These are phyloP conservation scores for Myripristis murdjan DNA, from an alignment of 2,797 vertebrate species.

Conservation along the genomic window DNA sequence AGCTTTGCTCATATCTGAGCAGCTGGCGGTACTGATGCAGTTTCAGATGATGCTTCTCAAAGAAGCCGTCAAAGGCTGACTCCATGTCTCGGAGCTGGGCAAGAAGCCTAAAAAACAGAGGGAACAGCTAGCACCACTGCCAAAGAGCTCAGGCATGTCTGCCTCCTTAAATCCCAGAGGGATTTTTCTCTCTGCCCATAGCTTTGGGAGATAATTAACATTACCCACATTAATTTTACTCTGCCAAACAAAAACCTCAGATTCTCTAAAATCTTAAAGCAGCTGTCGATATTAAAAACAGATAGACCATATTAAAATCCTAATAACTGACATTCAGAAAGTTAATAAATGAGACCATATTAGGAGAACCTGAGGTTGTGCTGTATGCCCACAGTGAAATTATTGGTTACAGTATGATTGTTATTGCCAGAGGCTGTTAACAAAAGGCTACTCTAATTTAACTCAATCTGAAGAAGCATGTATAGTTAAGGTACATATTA, in stretches of 20 bases:
- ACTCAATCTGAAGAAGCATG: no score
- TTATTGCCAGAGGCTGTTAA: neutral
- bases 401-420: neutral
- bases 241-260: no score
- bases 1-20: slow-evolving; percentile 94
- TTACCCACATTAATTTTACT: neutral
- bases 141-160: neutral
- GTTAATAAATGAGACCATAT: no score
- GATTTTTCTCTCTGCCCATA: neutral
- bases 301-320: no score
- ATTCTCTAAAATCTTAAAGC: no score
- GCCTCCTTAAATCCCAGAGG: neutral
- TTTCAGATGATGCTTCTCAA: slow-evolving; percentile 97
- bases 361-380: neutral
- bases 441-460: no score
- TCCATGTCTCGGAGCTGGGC: slow-evolving; percentile 96
- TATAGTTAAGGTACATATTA: neutral
- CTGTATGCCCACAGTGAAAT: neutral
- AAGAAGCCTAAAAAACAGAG: slow-evolving; percentile 87
- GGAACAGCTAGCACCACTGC: neutral
- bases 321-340: no score
- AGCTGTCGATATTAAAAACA: no score
- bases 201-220: neutral
- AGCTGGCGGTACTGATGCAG: slow-evolving; percentile 95
- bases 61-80: slow-evolving; percentile 97